phyloP scores from a whole-genome alignment of 2,797 vertebrate genomes.

The Myioborus melanocephalus region DNA sequence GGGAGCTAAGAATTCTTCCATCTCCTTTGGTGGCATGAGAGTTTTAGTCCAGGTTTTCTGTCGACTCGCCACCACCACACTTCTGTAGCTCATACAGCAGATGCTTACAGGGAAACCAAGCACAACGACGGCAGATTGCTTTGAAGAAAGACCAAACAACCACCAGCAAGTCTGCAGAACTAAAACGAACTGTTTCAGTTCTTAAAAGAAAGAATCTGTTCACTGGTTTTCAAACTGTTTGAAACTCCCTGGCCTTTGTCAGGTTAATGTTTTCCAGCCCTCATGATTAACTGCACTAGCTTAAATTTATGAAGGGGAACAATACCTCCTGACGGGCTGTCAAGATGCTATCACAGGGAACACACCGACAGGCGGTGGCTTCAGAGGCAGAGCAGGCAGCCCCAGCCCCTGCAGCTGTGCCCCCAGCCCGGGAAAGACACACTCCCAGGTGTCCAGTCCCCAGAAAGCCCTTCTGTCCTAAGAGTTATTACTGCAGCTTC shows the following conservation, averaged over 20 bases:
- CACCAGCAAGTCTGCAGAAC: not conserved
- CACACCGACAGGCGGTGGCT: rapidly evolving
- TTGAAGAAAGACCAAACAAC: not conserved
- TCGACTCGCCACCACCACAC: not conserved
- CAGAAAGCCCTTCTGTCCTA: not conserved
- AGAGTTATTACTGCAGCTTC: rapidly evolving
- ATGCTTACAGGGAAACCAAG: not conserved
- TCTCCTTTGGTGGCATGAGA: not conserved
- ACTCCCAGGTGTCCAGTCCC: rapidly evolving
- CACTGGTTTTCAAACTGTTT: not conserved
- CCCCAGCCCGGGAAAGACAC: not conserved
- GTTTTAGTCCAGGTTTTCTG: not conserved
- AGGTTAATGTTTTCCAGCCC: slow-evolving; percentile 38
- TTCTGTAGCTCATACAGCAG: not conserved
- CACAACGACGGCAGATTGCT: rapidly evolving
- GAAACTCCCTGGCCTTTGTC: not conserved
- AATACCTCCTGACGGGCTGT: not conserved
- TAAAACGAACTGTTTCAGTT: not conserved
- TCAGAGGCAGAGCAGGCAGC: not conserved
- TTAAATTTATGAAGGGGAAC: slow-evolving; percentile 24
- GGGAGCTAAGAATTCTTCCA: not conserved
- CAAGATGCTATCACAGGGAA: not conserved
- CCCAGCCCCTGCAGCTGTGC: not conserved
- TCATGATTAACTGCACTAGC: not conserved
- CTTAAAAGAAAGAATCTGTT: not conserved